Evolutionary conservation across 1,140 invertebrate species (phyloP).

Genomic region (Habropoda laboriosa): DNA sequence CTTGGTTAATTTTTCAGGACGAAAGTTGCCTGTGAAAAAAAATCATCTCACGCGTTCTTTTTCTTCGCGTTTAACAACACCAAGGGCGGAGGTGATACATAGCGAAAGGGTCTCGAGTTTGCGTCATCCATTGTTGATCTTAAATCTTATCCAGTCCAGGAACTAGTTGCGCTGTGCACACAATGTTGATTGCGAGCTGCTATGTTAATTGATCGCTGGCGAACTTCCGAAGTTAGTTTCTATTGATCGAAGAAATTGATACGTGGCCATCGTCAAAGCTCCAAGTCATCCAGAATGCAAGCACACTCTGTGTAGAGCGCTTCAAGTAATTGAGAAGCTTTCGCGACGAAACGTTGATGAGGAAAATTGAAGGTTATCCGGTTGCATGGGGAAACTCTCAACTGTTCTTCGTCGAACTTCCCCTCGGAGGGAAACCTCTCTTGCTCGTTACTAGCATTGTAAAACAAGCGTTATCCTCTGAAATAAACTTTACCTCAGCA

Average conservation of each 20-base stretch:
- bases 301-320: background rate
- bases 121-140: conserved; percentile 3
- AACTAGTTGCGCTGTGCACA: conserved; percentile 16
- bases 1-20: no score
- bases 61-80: no score
- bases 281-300: background rate
- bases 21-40: no score
- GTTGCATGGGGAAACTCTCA: background rate
- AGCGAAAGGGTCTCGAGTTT: no score
- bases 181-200: conserved; percentile 24
- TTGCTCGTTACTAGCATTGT: background rate
- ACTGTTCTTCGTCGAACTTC: conserved; percentile 3
- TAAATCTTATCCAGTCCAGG: conserved; percentile 1
- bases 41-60: no score
- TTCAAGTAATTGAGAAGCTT: conserved; percentile 19
- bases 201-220: conserved; percentile 36
- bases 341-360: conserved; percentile 11
- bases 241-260: conserved; percentile 47
- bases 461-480: background rate
- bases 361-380: background rate
- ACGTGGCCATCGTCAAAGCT: conserved; percentile 8
- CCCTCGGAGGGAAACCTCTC: no score
- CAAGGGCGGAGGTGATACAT: no score
- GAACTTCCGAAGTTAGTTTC: conserved; percentile 29
- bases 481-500: no score